Evolutionary conservation across 2,888 invertebrate genomes (phyloP).

Genomic region (Tipula helvola): DNA sequence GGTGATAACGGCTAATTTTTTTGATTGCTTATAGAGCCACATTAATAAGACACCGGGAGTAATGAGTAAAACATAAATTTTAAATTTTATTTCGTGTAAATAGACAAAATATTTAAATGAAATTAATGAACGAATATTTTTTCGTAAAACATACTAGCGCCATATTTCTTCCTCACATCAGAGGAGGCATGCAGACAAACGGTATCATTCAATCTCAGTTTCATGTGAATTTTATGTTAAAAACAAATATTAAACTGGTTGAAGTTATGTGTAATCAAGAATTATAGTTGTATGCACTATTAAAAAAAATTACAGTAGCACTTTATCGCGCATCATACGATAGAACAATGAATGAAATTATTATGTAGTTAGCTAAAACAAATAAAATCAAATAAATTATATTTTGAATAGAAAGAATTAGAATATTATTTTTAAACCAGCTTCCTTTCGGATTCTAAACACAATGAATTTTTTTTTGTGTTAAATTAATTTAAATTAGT

Average conservation of each 20-base stretch:
- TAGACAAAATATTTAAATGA: neutral
- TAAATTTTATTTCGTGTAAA: neutral
- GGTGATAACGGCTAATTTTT: too few relatives aligned
- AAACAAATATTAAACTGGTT: neutral
- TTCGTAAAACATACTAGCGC: neutral
- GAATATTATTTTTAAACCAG: neutral
- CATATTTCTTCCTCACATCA: neutral
- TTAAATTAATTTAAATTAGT: neutral
- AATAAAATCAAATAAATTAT: neutral
- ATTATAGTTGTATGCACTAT: neutral
- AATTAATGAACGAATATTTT: neutral
- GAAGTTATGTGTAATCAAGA: neutral
- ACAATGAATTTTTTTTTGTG: neutral
- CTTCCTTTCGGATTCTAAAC: neutral
- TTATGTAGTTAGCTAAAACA: neutral
- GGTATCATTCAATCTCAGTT: neutral
- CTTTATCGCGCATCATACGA: neutral
- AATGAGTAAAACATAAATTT: too few relatives aligned
- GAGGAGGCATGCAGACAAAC: neutral
- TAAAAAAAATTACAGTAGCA: neutral
- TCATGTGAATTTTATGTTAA: neutral
- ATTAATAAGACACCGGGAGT: too few relatives aligned
- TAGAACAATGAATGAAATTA: neutral
- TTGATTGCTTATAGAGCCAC: too few relatives aligned
- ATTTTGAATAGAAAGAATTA: neutral